phyloP scores from a whole-genome alignment of 2,888 invertebrate species.

The Melolontha melolontha region DNA sequence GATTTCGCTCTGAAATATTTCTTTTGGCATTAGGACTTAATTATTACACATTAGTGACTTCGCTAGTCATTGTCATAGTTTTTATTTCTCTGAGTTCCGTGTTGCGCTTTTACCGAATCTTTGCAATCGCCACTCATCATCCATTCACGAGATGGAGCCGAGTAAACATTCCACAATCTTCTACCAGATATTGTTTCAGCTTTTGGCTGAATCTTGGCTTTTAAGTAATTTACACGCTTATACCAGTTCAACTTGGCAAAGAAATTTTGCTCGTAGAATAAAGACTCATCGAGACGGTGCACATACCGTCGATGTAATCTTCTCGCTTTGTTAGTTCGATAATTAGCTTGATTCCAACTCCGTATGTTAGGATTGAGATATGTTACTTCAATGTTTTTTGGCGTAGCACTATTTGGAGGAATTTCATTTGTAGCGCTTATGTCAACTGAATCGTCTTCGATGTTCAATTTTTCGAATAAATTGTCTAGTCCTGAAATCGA shows the following conservation, averaged over 20 bases:
- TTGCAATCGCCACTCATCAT: constrained; percentile 40
- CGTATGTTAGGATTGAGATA: constrained; percentile 35
- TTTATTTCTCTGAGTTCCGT: constrained; percentile 12
- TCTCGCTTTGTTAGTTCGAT: neutral
- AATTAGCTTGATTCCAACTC: constrained; percentile 20
- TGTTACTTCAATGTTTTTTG: constrained; percentile 24
- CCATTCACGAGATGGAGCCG: constrained; percentile 39
- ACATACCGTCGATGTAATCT: constrained; percentile 30
- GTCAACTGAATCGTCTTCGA: no score
- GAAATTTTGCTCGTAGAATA: constrained; percentile 15
- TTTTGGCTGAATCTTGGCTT: neutral
- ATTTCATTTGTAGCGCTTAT: no score
- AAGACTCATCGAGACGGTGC: neutral
- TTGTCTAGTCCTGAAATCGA: no score
- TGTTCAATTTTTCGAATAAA: no score
- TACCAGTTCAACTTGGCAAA: constrained; percentile 18
- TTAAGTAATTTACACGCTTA: constrained; percentile 18
- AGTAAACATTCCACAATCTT: constrained; percentile 36
- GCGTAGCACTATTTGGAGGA: neutral
- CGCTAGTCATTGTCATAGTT: constrained; percentile 1
- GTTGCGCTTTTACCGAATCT: constrained; percentile 7
- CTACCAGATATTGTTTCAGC: neutral
- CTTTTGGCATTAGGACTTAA: no score
- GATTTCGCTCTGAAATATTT: no score
- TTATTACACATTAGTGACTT: no score